phyloP scores from a whole-genome alignment of 1,140 invertebrate species.

The Chironomus tepperi region DNA sequence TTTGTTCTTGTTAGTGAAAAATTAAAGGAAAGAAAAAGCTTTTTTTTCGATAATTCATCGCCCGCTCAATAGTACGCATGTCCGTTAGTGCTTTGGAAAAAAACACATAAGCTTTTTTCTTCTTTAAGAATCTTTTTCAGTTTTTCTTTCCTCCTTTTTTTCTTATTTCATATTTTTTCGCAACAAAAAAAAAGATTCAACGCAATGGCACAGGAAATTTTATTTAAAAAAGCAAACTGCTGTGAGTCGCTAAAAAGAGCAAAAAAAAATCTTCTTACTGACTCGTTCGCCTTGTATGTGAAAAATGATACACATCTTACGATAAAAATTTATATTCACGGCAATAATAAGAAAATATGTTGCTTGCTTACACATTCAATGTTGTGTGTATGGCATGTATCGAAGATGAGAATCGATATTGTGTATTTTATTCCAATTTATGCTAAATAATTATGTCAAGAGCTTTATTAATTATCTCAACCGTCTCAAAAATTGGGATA shows the following conservation, averaged over 20 bases:
- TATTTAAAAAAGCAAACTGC: background rate
- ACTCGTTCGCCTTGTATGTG: background rate
- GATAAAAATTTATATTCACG: background rate
- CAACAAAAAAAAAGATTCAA: background rate
- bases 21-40: background rate
- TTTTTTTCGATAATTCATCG: conserved; percentile 13
- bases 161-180: background rate
- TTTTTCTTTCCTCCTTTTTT: conserved; percentile 3
- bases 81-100: conserved; percentile 6
- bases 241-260: background rate
- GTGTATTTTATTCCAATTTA: too few relatives aligned
- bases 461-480: too few relatives aligned
- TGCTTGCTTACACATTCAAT: background rate
- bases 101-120: conserved; percentile 3
- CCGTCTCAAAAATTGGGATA: too few relatives aligned
- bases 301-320: background rate
- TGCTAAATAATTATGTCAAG: too few relatives aligned
- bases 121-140: background rate
- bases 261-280: background rate
- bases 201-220: background rate
- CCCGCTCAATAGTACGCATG: background rate
- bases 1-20: background rate
- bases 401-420: too few relatives aligned
- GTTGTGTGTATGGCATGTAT: too few relatives aligned
- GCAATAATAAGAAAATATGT: background rate